phyloP scores from a whole-genome alignment of 1,140 invertebrate species.

The Trinorchestia longiramus region DNA sequence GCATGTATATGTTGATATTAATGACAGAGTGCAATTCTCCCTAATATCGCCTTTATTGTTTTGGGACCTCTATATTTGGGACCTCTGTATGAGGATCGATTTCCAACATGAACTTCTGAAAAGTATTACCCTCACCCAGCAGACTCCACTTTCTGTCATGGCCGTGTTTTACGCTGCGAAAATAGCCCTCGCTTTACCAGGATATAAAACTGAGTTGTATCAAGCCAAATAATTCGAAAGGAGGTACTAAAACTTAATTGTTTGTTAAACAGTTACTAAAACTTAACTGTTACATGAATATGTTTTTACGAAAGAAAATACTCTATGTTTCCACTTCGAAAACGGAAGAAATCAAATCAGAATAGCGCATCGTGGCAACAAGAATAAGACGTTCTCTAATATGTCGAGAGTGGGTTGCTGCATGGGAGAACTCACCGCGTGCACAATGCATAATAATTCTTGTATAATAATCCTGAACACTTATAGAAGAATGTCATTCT shows the following conservation, averaged over 20 bases:
- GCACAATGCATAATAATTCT: not conserved
- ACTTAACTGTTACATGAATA: not conserved
- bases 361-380: not conserved
- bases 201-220: not conserved
- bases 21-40: too few species aligned
- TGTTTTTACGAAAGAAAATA: not conserved
- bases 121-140: not conserved
- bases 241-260: too few species aligned
- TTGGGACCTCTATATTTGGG: too few species aligned
- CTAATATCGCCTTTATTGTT: too few species aligned
- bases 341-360: not conserved
- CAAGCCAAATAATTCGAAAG: too few species aligned
- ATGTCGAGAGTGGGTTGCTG: not conserved
- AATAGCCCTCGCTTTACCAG: not conserved
- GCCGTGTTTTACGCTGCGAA: not conserved
- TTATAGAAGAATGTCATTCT: not conserved
- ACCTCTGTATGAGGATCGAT: not conserved
- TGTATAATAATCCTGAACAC: not conserved
- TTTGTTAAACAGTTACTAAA: too few species aligned
- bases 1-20: too few species aligned
- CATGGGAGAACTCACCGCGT: too few species aligned
- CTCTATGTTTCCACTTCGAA: too few species aligned
- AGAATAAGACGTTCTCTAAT: not conserved
- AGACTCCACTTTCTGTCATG: not conserved
- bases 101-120: not conserved